Percentiles rank a stretch among this genome's conserved stretches.
These are phyloP conservation scores for Carduelis carduelis DNA, from an alignment of 2,797 vertebrate species.

Conservation along the genomic window DNA sequence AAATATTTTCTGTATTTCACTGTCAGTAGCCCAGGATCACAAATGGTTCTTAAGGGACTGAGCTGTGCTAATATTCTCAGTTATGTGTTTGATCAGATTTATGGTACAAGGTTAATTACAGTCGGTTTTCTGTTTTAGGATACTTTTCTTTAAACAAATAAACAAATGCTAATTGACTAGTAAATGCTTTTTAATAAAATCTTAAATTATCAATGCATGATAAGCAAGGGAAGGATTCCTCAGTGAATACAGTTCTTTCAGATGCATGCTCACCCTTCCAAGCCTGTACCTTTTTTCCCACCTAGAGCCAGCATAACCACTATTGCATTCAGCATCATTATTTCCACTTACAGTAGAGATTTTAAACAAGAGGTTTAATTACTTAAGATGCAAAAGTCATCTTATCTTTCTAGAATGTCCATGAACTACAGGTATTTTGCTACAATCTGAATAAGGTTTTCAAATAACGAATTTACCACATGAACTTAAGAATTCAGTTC, in stretches of 20 bases:
- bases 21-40: neutral
- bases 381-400: neutral
- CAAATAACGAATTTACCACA: neutral
- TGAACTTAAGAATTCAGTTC: neutral
- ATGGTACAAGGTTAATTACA: neutral
- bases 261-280: neutral
- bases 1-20: neutral
- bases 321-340: neutral
- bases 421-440: neutral
- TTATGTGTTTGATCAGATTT: neutral
- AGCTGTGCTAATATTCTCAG: neutral
- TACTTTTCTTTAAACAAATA: neutral
- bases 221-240: neutral
- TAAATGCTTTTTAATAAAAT: neutral
- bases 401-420: neutral
- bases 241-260: neutral
- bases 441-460: neutral
- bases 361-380: neutral
- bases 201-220: neutral
- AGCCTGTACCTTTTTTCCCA: neutral
- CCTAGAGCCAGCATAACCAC: neutral
- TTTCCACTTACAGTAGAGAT: neutral
- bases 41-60: neutral
- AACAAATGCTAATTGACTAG: neutral
- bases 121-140: neutral